Evolutionary conservation across 2,797 vertebrate species (phyloP), one percentile per base, ranked within the genome.

Genomic region (Enteromius fasciolatus): DNA sequence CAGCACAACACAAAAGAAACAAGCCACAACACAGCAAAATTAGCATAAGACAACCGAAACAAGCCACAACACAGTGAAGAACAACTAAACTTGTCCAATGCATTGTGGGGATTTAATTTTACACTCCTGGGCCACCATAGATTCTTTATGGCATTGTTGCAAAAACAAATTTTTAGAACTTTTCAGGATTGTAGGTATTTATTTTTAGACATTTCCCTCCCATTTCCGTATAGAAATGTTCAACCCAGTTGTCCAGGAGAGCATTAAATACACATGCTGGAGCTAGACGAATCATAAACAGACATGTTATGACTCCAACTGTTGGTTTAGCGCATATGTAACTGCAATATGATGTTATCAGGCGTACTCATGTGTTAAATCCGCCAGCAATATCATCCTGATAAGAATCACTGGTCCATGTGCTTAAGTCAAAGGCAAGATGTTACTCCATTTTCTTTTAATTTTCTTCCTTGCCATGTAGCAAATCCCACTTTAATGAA

Each of bases 401-500:
- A 81, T 75, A 54, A 74, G 23, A 33, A 81, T 81, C 88, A 87
- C 87, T 88, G 87, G 33, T 52, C 82, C 68, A 59, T 84, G 44
- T 86, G 84, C 87, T 90, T 88, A 82, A 80, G 82, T 83, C 68
- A 41, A 86, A 68, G 88, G 86, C 84, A 86, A 80, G 86, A 20
- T 14, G 36, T 88, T 83, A 5, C 69, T 87, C 82, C 39, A 76
- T 87, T 50, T 81, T 74, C 86, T 89, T 90, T 73, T 86, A 88
- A 92, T 86, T 92, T 89, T 87, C 80, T 87, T 91, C 86, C 87
- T 85, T 33, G 63, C 59, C 57, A 36, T 85, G 85, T 88, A 89
- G 90, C 89, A 94, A 91, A 93, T 93, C 91, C 91, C 88, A 77
- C 87, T 87, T 91, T 91, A 91, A 93, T 92, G 91, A 93, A 92